These are phyloP conservation scores for Apodemus agrarius DNA, from an alignment of 2,797 vertebrate genomes.

Conservation along the genomic window DNA sequence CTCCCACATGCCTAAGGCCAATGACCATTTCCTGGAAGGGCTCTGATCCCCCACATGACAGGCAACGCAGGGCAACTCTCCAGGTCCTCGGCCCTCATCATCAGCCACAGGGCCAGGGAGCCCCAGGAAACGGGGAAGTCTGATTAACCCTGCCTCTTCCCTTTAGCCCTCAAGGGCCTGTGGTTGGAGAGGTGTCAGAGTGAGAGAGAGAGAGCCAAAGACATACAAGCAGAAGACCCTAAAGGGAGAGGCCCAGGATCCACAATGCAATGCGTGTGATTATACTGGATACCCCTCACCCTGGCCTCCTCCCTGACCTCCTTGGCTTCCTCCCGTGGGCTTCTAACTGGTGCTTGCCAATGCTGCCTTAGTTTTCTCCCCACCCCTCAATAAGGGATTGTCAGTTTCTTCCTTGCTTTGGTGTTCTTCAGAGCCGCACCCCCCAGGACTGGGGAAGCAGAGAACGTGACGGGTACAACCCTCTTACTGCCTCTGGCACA, in stretches of 20 bases:
- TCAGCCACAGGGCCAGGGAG: background rate
- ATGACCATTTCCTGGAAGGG: background rate
- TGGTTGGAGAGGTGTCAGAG: background rate
- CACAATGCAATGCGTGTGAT: background rate
- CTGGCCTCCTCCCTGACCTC: background rate
- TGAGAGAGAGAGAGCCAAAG: background rate
- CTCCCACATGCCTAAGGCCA: background rate
- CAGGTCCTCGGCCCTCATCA: background rate
- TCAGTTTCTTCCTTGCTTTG: background rate
- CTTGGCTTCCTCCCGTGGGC: background rate
- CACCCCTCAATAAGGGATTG: background rate
- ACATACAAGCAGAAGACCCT: background rate
- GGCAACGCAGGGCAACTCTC: background rate
- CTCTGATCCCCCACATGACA: background rate
- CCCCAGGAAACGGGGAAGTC: background rate
- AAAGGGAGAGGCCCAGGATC: background rate
- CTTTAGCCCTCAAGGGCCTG: background rate
- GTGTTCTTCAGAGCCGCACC: background rate
- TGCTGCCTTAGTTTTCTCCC: background rate
- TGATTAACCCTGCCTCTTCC: background rate
- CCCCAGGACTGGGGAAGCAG: background rate
- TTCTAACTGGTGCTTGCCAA: background rate
- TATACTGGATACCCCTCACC: background rate
- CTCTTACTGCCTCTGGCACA: conserved; percentile 5
- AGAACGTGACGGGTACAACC: background rate